Conservation (phyloP, 2,888 invertebrate genomes). For the Notodonta ziczac region DNA sequence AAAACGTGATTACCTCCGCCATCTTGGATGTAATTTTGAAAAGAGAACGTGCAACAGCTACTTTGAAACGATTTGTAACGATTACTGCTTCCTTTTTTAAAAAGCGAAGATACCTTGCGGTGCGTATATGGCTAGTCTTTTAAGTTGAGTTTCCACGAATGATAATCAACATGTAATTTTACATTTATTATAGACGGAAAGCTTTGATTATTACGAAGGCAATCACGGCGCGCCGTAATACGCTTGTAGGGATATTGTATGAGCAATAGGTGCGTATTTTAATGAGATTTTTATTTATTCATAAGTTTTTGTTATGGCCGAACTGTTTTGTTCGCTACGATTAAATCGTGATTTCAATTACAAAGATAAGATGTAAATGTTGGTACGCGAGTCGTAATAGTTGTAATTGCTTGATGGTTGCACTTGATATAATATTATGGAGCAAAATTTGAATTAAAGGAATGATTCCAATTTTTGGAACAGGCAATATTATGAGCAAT, state of each 20-base stretch:
- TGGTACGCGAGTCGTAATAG: conserved; percentile 44
- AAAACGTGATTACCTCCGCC: conserved; percentile 68
- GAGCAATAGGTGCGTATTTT: conserved; percentile 41
- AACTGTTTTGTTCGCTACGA: conserved; percentile 44
- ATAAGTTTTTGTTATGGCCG: conserved; percentile 53
- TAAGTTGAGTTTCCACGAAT: conserved; percentile 46
- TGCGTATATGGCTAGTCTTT: conserved; percentile 48
- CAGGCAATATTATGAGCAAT: background rate
- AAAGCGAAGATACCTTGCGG: conserved; percentile 43
- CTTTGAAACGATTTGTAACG: conserved; percentile 53
- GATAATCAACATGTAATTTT: conserved; percentile 55
- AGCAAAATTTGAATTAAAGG: conserved; percentile 25
- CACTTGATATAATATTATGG: conserved; percentile 29
- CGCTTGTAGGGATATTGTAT: conserved; percentile 45
- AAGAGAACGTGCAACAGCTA: conserved; percentile 66
- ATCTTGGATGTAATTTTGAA: conserved; percentile 74
- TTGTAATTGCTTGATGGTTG: conserved; percentile 34
- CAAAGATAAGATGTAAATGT: conserved; percentile 62
- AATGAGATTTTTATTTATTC: conserved; percentile 75
- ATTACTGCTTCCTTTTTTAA: conserved; percentile 60
- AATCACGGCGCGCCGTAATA: conserved; percentile 43
- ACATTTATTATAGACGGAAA: conserved; percentile 60
- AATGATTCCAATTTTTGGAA: conserved; percentile 5
- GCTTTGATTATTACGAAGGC: conserved; percentile 56
- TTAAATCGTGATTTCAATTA: conserved; percentile 77